A percentile compares a stretch with the other conserved stretches of the same genome.
phyloP scores from a whole-genome alignment of 1,140 invertebrate species.

The Pomacea maculata region DNA sequence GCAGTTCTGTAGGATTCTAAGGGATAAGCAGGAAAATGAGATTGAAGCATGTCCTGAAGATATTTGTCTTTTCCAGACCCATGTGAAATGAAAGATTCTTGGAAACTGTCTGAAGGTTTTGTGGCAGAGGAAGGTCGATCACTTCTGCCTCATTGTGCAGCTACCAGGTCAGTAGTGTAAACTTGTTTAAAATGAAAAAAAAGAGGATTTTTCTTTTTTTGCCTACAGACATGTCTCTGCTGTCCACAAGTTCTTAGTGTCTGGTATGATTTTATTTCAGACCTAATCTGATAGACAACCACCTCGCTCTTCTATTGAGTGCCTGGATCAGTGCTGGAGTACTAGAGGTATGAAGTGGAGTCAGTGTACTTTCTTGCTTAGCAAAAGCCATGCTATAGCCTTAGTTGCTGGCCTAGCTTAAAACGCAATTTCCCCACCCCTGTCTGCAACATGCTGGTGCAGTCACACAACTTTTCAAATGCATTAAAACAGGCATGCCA shows the following conservation, averaged over 20 bases:
- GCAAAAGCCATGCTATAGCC: too few relatives aligned
- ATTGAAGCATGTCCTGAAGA: background rate
- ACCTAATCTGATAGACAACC: constrained; percentile 90
- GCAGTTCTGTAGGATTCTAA: background rate
- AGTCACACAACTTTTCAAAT: too few relatives aligned
- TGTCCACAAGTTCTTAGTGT: background rate
- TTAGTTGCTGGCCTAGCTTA: too few relatives aligned
- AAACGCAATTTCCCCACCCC: too few relatives aligned
- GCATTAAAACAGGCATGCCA: too few relatives aligned
- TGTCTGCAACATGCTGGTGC: too few relatives aligned
- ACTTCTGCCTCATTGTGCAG: constrained; percentile 53
- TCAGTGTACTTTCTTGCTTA: background rate
- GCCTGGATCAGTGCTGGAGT: constrained; percentile 87
- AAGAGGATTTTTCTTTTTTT: background rate
- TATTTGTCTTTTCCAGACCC: constrained; percentile 72
- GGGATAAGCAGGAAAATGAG: background rate
- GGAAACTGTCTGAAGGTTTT: constrained; percentile 91
- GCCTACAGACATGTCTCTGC: background rate
- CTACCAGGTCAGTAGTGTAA: constrained; percentile 37
- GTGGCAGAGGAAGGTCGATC: constrained; percentile 84
- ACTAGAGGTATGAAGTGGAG: constrained; percentile 69
- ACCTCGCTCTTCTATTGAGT: constrained; percentile 87
- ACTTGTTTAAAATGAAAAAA: background rate
- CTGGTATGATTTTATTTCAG: constrained; percentile 68
- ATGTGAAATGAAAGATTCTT: constrained; percentile 78